Evolutionary conservation across 2,888 invertebrate species (phyloP).

Genomic region (Adineta ricciae): DNA sequence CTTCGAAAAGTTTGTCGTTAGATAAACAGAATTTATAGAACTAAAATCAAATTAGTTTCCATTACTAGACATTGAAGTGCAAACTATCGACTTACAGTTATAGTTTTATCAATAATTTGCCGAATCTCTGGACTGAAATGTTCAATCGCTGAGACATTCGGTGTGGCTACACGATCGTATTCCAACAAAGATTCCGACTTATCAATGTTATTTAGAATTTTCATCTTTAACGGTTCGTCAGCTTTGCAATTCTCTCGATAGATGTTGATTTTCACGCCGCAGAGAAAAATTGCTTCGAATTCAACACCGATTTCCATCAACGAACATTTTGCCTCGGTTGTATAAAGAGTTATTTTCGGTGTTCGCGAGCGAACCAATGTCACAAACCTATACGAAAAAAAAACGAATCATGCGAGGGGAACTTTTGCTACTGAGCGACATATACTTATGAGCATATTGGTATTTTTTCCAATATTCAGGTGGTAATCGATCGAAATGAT

Average conservation of each 20-base stretch:
- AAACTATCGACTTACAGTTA: neutral
- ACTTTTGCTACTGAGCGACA: no score
- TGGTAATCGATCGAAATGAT: conserved; percentile 66
- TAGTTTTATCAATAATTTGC: conserved; percentile 26
- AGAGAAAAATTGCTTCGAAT: conserved; percentile 23
- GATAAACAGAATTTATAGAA: neutral
- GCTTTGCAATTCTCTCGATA: neutral
- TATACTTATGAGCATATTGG: conserved; percentile 62
- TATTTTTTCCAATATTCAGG: conserved; percentile 83
- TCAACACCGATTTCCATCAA: conserved; percentile 67
- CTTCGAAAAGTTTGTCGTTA: neutral
- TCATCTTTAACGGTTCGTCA: neutral
- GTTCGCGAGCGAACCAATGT: conserved; percentile 80
- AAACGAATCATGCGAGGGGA: no score
- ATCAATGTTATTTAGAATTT: neutral
- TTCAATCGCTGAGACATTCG: neutral
- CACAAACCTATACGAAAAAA: conserved; percentile 57
- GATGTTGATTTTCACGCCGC: neutral
- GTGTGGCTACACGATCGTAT: neutral
- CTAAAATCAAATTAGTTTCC: neutral
- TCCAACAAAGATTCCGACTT: neutral
- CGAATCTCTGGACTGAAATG: conserved; percentile 23
- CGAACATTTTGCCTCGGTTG: conserved; percentile 70
- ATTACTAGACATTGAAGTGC: neutral
- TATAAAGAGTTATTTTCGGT: conserved; percentile 80